These are phyloP conservation scores for Chondrosia reniformis DNA, from an alignment of 37 sponge, comb jelly and placozoan genomes.

Conservation along the genomic window DNA sequence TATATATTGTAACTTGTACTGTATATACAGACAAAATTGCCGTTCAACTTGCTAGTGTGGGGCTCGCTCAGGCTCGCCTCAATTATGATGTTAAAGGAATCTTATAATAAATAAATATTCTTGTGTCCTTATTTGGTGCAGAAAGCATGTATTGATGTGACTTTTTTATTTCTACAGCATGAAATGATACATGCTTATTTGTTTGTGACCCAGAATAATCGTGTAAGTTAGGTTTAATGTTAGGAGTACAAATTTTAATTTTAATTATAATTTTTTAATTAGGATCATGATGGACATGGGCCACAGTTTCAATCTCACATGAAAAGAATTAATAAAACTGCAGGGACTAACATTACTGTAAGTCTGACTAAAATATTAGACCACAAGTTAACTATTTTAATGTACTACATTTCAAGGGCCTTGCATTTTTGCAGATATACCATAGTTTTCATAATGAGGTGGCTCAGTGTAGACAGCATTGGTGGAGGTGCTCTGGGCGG, in stretches of 20 bases:
- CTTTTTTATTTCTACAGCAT: conserved; percentile 64
- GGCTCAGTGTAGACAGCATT: conserved; percentile 75
- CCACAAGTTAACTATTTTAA: too few relatives aligned
- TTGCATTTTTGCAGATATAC: conserved; percentile 60
- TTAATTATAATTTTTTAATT: background rate
- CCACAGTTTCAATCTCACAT: conserved; percentile 89
- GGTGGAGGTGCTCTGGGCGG: conserved; percentile 96
- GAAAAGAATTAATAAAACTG: conserved; percentile 78
- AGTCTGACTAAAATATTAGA: too few relatives aligned
- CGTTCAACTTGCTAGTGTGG: too few relatives aligned
- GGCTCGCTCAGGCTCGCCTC: too few relatives aligned
- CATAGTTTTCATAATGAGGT: conserved; percentile 97
- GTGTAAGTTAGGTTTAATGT: conserved; percentile 33
- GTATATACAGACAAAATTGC: too few relatives aligned
- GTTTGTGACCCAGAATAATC: conserved; percentile 90
- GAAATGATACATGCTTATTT: conserved; percentile 99
- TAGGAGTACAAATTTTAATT: background rate
- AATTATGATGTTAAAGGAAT: too few relatives aligned
- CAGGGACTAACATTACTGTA: conserved; percentile 91
- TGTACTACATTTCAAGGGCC: too few relatives aligned
- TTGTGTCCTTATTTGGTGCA: too few relatives aligned
- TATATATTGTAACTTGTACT: too few relatives aligned
- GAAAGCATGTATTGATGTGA: too few relatives aligned
- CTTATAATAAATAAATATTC: too few relatives aligned
- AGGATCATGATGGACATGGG: conserved; percentile 96